phyloP scores from a whole-genome alignment of 2,797 vertebrate genomes.

The Syngnathus rostellatus region DNA sequence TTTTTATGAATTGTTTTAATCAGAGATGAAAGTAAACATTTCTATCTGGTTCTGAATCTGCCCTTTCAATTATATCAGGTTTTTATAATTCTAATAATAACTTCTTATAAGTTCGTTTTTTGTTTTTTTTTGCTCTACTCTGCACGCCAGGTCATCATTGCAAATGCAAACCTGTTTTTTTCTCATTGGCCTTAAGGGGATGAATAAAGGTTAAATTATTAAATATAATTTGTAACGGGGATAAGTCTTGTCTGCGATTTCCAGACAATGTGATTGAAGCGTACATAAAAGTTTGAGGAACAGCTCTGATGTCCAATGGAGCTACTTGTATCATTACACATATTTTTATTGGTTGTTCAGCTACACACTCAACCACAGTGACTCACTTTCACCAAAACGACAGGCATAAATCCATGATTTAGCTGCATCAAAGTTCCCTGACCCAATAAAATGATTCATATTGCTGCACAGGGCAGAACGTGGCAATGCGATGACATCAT shows the following conservation, averaged over 20 bases:
- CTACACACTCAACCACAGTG: neutral
- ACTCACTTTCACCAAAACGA: slow-evolving; percentile 3
- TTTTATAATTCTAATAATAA: too few relatives aligned
- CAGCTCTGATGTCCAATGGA: neutral
- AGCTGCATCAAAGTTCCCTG: neutral
- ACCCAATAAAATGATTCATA: slow-evolving; percentile 1
- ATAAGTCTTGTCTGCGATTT: neutral
- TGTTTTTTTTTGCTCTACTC: too few relatives aligned
- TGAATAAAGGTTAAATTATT: too few relatives aligned
- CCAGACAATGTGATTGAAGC: neutral
- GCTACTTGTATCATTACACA: neutral
- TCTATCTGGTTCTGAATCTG: too few relatives aligned
- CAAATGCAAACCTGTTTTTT: too few relatives aligned
- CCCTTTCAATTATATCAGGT: too few relatives aligned
- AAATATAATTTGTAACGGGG: too few relatives aligned
- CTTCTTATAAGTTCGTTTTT: too few relatives aligned
- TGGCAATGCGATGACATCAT: neutral
- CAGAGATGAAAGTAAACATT: too few relatives aligned
- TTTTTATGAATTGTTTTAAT: too few relatives aligned
- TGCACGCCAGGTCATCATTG: too few relatives aligned
- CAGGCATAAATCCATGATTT: slow-evolving; percentile 1
- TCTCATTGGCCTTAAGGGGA: too few relatives aligned
- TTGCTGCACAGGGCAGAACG: neutral
- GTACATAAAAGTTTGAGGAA: neutral
- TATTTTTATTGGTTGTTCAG: neutral